Percentiles rank a stretch among this genome's conserved stretches.
phyloP scores from a whole-genome alignment of 2,888 invertebrate species.

The Drosophila emarginata region DNA sequence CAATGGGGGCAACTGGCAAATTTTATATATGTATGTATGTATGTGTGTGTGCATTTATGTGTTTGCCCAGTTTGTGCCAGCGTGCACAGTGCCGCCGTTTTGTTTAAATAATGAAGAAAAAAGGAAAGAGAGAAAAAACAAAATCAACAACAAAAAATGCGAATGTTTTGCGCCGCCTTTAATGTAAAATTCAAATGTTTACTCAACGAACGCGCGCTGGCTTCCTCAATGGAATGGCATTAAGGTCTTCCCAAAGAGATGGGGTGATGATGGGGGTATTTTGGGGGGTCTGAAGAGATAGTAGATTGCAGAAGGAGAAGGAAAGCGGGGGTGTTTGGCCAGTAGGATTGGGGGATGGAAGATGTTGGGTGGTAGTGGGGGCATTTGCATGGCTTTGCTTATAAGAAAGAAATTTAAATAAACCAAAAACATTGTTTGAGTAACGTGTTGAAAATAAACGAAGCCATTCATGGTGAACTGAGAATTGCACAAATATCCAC shows the following conservation, averaged over 20 bases:
- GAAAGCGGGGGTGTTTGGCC: background rate
- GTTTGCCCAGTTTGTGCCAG: slow-evolving; percentile 50
- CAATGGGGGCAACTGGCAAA: slow-evolving; percentile 25
- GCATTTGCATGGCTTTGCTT: slow-evolving; percentile 73
- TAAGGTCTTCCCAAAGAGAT: background rate
- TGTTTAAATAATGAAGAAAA: slow-evolving; percentile 65
- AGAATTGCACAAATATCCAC: slow-evolving; percentile 50
- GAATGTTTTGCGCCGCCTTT: slow-evolving; percentile 71
- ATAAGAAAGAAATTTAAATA: slow-evolving; percentile 76
- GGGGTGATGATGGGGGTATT: background rate
- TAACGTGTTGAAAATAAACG: slow-evolving; percentile 76
- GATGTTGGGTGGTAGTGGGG: slow-evolving; percentile 17
- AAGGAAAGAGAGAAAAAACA: slow-evolving; percentile 30
- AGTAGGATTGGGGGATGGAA: background rate
- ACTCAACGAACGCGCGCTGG: slow-evolving; percentile 58
- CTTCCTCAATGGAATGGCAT: slow-evolving; percentile 54
- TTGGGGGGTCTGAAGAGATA: slow-evolving; percentile 2
- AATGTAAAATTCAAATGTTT: slow-evolving; percentile 78
- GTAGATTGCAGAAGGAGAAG: background rate
- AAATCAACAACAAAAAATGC: slow-evolving; percentile 54
- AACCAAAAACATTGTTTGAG: slow-evolving; percentile 77
- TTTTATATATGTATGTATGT: slow-evolving; percentile 3
- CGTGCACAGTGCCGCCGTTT: slow-evolving; percentile 69
- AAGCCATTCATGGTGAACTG: slow-evolving; percentile 71
- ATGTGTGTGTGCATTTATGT: slow-evolving; percentile 41